phyloP scores from a whole-genome alignment of 2,888 invertebrate genomes.

The Beris morrisii region DNA sequence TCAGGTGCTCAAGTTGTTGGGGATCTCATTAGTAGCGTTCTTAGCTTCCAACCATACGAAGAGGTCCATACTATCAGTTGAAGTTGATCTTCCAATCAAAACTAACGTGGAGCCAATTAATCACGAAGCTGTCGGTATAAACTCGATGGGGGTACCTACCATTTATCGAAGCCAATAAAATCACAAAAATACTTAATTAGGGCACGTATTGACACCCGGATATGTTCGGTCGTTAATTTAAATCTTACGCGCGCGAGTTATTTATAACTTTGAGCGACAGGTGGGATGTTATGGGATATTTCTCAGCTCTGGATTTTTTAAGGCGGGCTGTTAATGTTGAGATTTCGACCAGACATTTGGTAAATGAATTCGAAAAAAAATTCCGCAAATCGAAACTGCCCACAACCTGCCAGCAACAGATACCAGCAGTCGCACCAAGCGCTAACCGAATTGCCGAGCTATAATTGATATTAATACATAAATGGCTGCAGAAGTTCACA shows the following conservation, averaged over 20 bases:
- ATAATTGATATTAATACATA: too few relatives aligned
- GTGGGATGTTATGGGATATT: too few relatives aligned
- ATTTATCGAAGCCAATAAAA: constrained; percentile 8
- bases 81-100: constrained; percentile 21
- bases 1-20: neutral
- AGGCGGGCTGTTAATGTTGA: too few relatives aligned
- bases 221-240: constrained; percentile 14
- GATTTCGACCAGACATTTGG: too few relatives aligned
- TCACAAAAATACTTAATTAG: constrained; percentile 28
- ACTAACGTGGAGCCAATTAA: constrained; percentile 17
- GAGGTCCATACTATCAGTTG: neutral
- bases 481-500: too few relatives aligned
- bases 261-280: too few relatives aligned
- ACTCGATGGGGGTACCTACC: neutral
- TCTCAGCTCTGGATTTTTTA: too few relatives aligned
- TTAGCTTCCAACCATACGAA: constrained; percentile 4
- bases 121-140: constrained; percentile 6
- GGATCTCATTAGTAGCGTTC: constrained; percentile 3
- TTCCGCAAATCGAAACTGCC: too few relatives aligned
- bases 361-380: too few relatives aligned
- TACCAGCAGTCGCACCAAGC: too few relatives aligned
- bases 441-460: too few relatives aligned
- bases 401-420: too few relatives aligned
- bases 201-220: constrained; percentile 2
- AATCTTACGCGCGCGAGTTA: neutral